A percentile compares a stretch with the other conserved stretches of the same genome.
phyloP scores from a whole-genome alignment of 2,797 vertebrate species.

The Diceros bicornis region DNA sequence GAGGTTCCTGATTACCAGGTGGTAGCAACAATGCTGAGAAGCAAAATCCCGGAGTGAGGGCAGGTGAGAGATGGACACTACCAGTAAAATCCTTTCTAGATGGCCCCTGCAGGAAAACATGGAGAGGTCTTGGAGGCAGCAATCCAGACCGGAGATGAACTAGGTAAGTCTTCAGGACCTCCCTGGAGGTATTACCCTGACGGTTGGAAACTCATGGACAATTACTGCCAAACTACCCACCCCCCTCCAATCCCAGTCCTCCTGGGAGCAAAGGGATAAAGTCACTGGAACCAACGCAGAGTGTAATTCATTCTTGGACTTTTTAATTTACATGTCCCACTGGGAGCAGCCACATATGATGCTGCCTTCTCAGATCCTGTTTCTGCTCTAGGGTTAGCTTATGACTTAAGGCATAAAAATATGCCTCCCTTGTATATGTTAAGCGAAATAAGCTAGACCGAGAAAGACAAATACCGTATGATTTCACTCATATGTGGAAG shows the following conservation, averaged over 20 bases:
- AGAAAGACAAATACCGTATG: no score
- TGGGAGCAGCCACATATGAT: constrained; percentile 64
- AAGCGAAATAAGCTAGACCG: no score
- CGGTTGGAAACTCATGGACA: not conserved
- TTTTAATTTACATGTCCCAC: constrained; percentile 63
- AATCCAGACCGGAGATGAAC: not conserved
- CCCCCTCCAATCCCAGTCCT: not conserved
- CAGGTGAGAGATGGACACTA: not conserved
- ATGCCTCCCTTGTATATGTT: not conserved
- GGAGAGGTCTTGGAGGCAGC: not conserved
- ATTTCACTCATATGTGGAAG: no score
- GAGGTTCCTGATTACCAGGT: not conserved
- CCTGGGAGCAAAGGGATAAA: not conserved
- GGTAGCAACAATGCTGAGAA: not conserved
- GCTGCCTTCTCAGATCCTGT: constrained; percentile 63
- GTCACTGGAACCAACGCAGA: not conserved
- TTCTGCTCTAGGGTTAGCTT: constrained; percentile 63
- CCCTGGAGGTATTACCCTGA: not conserved
- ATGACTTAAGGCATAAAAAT: constrained; percentile 69
- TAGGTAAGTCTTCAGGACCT: not conserved
- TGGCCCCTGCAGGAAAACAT: not conserved
- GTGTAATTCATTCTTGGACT: not conserved
- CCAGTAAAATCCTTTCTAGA: not conserved
- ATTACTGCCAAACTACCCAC: not conserved
- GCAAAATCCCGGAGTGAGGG: not conserved